Conservation (phyloP, 2,888 invertebrate genomes). For the Noctua comes region DNA sequence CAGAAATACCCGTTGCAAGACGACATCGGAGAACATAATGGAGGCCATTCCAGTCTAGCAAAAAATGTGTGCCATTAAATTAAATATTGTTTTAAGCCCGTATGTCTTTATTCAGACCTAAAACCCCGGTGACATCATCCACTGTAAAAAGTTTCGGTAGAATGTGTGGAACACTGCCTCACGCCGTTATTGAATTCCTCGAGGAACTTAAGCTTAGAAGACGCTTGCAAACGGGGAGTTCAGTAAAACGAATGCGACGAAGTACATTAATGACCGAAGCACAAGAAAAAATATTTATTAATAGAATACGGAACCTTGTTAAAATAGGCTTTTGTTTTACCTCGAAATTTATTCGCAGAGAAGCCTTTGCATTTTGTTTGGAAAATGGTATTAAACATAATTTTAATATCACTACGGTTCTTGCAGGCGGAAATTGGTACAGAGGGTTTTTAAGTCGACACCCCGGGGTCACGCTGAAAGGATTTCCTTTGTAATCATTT, state of each 20-base stretch:
- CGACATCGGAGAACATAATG: constrained; percentile 1
- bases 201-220: background rate
- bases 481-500: too few species aligned
- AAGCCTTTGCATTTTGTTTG: constrained; percentile 2
- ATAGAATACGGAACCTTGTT: background rate
- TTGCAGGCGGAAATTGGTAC: constrained; percentile 22
- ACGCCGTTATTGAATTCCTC: background rate
- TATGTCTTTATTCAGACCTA: constrained; percentile 1
- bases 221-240: background rate
- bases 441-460: constrained; percentile 3
- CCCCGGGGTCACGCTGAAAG: background rate
- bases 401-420: constrained; percentile 16
- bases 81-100: background rate
- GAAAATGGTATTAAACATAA: constrained; percentile 17
- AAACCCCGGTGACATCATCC: background rate
- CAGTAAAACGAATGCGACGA: background rate
- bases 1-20: constrained; percentile 21
- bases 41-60: background rate
- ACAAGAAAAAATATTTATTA: background rate
- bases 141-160: background rate
- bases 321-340: background rate
- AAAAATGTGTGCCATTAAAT: background rate
- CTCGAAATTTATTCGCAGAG: background rate
- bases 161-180: background rate
- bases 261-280: background rate